Conservation (phyloP, 1,140 invertebrate genomes). For the Eupristina koningsbergeri region DNA sequence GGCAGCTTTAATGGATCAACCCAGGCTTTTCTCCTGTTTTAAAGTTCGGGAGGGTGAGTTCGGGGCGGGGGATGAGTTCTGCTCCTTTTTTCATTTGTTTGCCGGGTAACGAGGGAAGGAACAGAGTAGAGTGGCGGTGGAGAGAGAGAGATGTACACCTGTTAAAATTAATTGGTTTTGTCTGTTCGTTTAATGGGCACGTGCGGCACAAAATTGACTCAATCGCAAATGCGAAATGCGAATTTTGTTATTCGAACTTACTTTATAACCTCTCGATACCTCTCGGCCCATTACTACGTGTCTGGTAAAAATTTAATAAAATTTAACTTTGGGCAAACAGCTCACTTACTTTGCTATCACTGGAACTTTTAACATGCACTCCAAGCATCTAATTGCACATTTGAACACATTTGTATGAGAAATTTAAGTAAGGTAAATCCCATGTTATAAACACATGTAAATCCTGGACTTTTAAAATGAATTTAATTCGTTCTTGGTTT, state of each 20-base stretch:
- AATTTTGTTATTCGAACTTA: neutral
- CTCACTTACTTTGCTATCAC: neutral
- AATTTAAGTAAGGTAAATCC: too few relatives aligned
- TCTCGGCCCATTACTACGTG: neutral
- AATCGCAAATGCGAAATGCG: neutral
- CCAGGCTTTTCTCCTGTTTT: conserved; percentile 24
- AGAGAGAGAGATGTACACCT: conserved; percentile 19
- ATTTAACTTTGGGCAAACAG: neutral
- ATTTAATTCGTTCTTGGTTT: too few relatives aligned
- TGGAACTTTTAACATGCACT: too few relatives aligned
- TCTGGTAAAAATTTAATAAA: neutral
- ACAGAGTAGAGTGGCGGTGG: neutral
- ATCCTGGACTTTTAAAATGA: too few relatives aligned
- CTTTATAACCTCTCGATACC: neutral
- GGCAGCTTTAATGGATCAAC: conserved; percentile 23
- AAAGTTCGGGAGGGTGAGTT: neutral
- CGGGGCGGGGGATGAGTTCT: neutral
- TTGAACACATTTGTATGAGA: too few relatives aligned
- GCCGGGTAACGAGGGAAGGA: neutral
- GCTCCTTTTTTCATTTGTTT: neutral
- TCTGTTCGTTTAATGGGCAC: conserved; percentile 38
- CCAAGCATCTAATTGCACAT: too few relatives aligned
- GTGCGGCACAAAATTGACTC: conserved; percentile 7
- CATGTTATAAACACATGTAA: too few relatives aligned
- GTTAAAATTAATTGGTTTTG: conserved; percentile 50